phyloP scores from a whole-genome alignment of 2,888 invertebrate species.

The Lithophane semibrunnea region DNA sequence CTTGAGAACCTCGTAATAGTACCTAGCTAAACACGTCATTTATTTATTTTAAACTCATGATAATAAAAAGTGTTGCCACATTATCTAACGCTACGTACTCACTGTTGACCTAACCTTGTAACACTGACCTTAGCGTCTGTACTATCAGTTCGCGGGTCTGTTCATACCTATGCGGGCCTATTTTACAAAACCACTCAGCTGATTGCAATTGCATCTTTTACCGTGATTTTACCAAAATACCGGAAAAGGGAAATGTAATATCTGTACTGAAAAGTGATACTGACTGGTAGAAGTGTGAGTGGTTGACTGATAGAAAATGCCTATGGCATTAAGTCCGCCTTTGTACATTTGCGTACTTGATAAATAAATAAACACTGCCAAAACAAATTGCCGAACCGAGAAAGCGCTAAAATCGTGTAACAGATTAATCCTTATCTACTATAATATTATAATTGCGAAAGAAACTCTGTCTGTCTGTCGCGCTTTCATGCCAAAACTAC shows the following conservation, averaged over 20 bases:
- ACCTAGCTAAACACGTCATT: conserved; percentile 29
- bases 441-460: too few relatives aligned
- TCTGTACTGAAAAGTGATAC: not conserved
- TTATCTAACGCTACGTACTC: conserved; percentile 14
- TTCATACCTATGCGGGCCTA: conserved; percentile 25
- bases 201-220: conserved; percentile 41
- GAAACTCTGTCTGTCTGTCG: too few relatives aligned
- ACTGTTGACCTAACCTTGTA: conserved; percentile 61
- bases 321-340: not conserved
- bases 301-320: not conserved
- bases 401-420: too few relatives aligned
- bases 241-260: conserved; percentile 11
- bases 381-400: not conserved
- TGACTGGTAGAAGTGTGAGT: not conserved
- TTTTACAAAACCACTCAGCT: conserved; percentile 45
- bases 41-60: conserved; percentile 32
- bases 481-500: too few relatives aligned
- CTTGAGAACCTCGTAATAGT: conserved; percentile 19
- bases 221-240: conserved; percentile 20
- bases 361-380: not conserved
- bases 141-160: conserved; percentile 38
- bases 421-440: not conserved
- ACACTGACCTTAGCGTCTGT: conserved; percentile 49
- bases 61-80: conserved; percentile 34
- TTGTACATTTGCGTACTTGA: too few relatives aligned